These are phyloP conservation scores for Muscina levida DNA, from an alignment of 2,888 invertebrate genomes.

Conservation along the genomic window DNA sequence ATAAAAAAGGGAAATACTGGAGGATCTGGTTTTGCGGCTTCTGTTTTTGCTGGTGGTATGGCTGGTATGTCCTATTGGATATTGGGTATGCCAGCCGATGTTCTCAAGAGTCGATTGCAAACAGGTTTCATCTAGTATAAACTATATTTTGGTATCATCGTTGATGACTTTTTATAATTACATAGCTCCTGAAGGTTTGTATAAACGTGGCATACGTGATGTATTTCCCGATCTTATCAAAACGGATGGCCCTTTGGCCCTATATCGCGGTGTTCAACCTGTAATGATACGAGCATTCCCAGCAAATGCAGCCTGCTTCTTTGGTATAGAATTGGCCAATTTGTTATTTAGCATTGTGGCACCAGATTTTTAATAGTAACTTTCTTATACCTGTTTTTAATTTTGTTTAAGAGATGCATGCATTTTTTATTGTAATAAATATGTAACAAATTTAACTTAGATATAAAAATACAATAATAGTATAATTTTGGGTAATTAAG, in stretches of 20 bases:
- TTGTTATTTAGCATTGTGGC: constrained; percentile 85
- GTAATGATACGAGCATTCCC: constrained; percentile 99
- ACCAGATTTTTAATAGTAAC: constrained; percentile 77
- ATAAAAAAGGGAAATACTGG: constrained; percentile 83
- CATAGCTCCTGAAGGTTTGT: constrained; percentile 94
- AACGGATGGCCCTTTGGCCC: constrained; percentile 92
- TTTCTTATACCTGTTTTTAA: background rate
- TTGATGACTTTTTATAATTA: background rate
- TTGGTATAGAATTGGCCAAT: constrained; percentile 93
- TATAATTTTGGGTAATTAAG: constrained; percentile 27
- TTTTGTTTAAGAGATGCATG: constrained; percentile 60
- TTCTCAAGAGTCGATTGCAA: constrained; percentile 98
- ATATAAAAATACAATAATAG: constrained; percentile 53
- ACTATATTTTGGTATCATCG: constrained; percentile 19
- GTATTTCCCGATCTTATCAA: constrained; percentile 92
- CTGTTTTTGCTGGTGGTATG: constrained; percentile 95
- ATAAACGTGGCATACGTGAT: constrained; percentile 93
- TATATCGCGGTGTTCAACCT: constrained; percentile 96
- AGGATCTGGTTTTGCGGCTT: constrained; percentile 81
- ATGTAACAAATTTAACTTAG: constrained; percentile 54
- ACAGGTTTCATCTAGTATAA: constrained; percentile 83
- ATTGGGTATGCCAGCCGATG: constrained; percentile 98
- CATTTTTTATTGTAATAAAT: constrained; percentile 49
- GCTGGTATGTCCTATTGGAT: constrained; percentile 98
- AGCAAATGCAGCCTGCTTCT: constrained; percentile 99